Conservation (phyloP, 1,140 invertebrate species). For the Thrips palmi region DNA sequence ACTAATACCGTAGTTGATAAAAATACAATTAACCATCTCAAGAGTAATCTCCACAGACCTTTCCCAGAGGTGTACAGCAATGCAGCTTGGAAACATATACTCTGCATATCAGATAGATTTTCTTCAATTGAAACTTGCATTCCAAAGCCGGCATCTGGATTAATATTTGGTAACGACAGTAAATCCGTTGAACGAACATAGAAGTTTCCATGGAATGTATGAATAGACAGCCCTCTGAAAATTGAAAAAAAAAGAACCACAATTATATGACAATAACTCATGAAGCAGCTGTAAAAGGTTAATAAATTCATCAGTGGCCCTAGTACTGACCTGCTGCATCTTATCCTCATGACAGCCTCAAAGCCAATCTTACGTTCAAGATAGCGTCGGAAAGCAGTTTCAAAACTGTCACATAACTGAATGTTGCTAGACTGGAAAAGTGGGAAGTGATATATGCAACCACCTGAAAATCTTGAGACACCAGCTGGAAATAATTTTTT, state of each 20-base stretch:
- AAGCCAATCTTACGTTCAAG: conserved; percentile 94
- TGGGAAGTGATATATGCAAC: conserved; percentile 84
- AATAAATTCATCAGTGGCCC: conserved; percentile 1
- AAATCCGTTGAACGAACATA: conserved; percentile 97
- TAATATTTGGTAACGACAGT: conserved; percentile 89
- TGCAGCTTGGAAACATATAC: conserved; percentile 94
- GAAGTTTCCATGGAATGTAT: conserved; percentile 99
- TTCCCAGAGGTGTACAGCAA: conserved; percentile 94
- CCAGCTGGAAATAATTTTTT: conserved; percentile 40
- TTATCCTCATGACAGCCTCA: conserved; percentile 94
- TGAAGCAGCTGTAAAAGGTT: too few relatives aligned
- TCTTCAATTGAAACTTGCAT: conserved; percentile 96
- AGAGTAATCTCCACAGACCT: conserved; percentile 33
- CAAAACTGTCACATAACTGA: conserved; percentile 52
- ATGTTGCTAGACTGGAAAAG: conserved; percentile 59
- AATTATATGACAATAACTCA: not conserved
- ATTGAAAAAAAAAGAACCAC: conserved; percentile 4
- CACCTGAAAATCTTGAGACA: conserved; percentile 88
- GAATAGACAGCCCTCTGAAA: conserved; percentile 68
- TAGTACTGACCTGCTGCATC: conserved; percentile 59
- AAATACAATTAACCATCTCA: conserved; percentile 2
- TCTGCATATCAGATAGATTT: conserved; percentile 64
- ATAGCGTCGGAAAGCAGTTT: conserved; percentile 69
- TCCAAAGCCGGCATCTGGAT: conserved; percentile 93
- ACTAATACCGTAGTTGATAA: not conserved